phyloP scores from a whole-genome alignment of 2,113 vertebrate species.

The Catagonus wagneri region DNA sequence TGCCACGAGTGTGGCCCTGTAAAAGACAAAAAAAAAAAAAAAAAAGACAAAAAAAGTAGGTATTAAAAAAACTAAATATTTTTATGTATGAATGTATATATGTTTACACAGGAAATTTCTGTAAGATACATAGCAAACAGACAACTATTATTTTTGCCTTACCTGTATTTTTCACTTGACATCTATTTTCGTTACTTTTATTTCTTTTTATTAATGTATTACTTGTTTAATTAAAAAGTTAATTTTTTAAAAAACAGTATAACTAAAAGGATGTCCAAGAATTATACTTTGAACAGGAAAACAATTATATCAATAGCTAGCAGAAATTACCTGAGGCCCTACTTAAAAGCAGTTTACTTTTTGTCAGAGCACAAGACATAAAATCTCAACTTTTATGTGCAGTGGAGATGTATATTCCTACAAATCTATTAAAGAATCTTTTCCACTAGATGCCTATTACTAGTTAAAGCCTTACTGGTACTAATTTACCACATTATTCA shows the following conservation, averaged over 20 bases:
- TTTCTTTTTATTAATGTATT: constrained; percentile 18
- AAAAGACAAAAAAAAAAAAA: no score
- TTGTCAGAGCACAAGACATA: neutral
- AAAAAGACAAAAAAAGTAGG: neutral
- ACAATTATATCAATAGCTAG: constrained; percentile 16
- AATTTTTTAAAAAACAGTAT: neutral
- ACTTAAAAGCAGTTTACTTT: constrained; percentile 49
- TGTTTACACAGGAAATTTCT: constrained; percentile 26
- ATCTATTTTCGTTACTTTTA: neutral
- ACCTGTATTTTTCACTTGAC: neutral
- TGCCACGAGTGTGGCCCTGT: no score
- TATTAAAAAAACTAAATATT: constrained; percentile 48
- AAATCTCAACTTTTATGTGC: neutral
- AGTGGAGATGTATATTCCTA: neutral
- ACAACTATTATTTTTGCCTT: constrained; percentile 30
- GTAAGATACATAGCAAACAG: neutral
- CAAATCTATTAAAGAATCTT: constrained; percentile 1
- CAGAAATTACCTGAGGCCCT: constrained; percentile 45
- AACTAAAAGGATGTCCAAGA: constrained; percentile 7
- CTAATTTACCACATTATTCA: constrained; percentile 50
- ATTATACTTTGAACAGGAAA: constrained; percentile 28
- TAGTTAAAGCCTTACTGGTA: constrained; percentile 39
- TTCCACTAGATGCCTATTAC: neutral
- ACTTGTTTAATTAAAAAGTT: constrained; percentile 26
- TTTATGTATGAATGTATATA: neutral